These are phyloP conservation scores for Euproctis similis DNA, from an alignment of 2,888 invertebrate genomes.

Conservation along the genomic window DNA sequence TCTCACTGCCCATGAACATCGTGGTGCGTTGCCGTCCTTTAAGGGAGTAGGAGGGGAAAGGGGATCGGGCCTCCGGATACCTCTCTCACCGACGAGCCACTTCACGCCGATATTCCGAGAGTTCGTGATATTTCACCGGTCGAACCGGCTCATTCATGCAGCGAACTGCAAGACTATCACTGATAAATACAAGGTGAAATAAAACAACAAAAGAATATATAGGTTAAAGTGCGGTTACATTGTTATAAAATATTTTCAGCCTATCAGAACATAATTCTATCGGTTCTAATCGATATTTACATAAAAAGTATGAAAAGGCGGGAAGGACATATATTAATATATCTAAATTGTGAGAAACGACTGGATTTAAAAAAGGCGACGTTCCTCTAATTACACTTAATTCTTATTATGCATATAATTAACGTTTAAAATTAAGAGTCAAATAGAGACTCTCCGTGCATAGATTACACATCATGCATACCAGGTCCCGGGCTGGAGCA, in stretches of 20 bases:
- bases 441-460: too few species aligned
- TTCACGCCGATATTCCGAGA: too few species aligned
- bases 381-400: slow-evolving; percentile 22
- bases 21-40: too few species aligned
- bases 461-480: slow-evolving; percentile 22
- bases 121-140: too few species aligned
- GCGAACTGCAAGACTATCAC: too few species aligned
- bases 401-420: slow-evolving; percentile 32
- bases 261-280: slow-evolving; percentile 70
- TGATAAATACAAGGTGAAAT: too few species aligned
- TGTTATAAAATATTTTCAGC: slow-evolving; percentile 73
- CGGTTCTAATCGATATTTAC: slow-evolving; percentile 68
- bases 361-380: slow-evolving; percentile 29
- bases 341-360: slow-evolving; percentile 35
- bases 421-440: slow-evolving; percentile 2
- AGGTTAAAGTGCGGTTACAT: slow-evolving; percentile 64
- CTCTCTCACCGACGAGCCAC: too few species aligned
- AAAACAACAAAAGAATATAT: slow-evolving; percentile 31
- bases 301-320: slow-evolving; percentile 54
- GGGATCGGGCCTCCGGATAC: too few species aligned
- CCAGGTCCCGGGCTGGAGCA: slow-evolving; percentile 38
- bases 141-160: too few species aligned
- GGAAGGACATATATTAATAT: slow-evolving; percentile 35
- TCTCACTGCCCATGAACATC: too few species aligned
- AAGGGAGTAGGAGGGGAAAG: too few species aligned